A percentile compares a stretch with the other conserved stretches of the same genome.
phyloP scores from a whole-genome alignment of 2,888 invertebrate species.

The Pelosia muscerda region DNA sequence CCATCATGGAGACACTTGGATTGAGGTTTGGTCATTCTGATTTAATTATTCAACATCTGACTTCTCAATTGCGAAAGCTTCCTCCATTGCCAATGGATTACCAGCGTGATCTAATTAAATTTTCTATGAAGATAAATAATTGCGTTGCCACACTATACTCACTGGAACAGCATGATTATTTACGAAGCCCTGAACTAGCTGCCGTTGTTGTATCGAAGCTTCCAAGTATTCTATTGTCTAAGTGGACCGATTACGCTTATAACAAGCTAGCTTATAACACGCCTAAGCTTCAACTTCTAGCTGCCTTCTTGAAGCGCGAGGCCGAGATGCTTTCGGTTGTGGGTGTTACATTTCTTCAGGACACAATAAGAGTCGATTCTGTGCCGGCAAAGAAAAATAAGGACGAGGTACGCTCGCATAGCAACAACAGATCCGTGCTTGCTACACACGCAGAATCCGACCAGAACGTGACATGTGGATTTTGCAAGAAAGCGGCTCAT shows the following conservation, averaged over 20 bases:
- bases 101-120: slow-evolving; percentile 9
- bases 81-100: slow-evolving; percentile 11
- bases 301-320: slow-evolving; percentile 12
- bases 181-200: slow-evolving; percentile 13
- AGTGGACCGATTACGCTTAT: slow-evolving; percentile 11
- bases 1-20: slow-evolving; percentile 1
- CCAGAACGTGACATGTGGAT: neutral
- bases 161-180: slow-evolving; percentile 1
- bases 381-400: neutral
- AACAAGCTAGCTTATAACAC: neutral
- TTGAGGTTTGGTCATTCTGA: slow-evolving; percentile 14
- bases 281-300: neutral
- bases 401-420: neutral
- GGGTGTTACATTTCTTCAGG: neutral
- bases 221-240: neutral
- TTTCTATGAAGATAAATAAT: slow-evolving; percentile 13
- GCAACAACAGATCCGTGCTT: neutral
- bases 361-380: neutral
- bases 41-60: neutral
- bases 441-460: too few relatives aligned
- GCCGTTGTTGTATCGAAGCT: slow-evolving; percentile 13
- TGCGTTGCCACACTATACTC: slow-evolving; percentile 2
- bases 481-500: slow-evolving; percentile 9
- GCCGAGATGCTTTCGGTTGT: slow-evolving; percentile 9
- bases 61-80: slow-evolving; percentile 3